Evolutionary conservation across 2,888 invertebrate genomes (phyloP), one percentile per base, ranked within the genome.

Genomic region (Colostygia pectinataria): DNA sequence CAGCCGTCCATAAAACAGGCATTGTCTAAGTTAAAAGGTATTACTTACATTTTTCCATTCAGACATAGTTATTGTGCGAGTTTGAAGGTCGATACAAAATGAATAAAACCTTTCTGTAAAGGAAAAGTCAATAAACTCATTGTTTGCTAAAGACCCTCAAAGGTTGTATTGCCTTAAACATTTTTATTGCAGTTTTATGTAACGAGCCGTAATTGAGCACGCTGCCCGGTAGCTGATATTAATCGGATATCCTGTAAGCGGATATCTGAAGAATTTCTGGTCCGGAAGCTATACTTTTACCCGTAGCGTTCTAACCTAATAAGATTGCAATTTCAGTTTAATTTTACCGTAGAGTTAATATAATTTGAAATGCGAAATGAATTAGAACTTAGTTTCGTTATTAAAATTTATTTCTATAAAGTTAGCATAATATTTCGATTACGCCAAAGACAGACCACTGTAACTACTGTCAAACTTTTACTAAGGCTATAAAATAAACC

Each of bases 221-320:
- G 12, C 24, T 13, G n/a, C 20, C 24, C 24, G 18, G 9, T 27
- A 2, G 37, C 25, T 24, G 13, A 40, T 32, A 42, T 20, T 28
- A 27, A 42, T 27, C 42, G 34, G 15, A 20, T 27, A 27, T n/a
- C n/a, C n/a, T n/a, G n/a, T 28, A 27, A 42, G 18, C 42, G 34
- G 15, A 20, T 27, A 27, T 33, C 33, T 27, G 1, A 7, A n/a
- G 39, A 9, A 28, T 38, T 29, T 33, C 25, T n/a, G 25, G 32
- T 15, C 12, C 20, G 15, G 15, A 25, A 28, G 10, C 18, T 20
- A n/a, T 29, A 18, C 6, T 32, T 38, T 27, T 27, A n/a, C 37
- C 10, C 27, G 15, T 4, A 5, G n/a, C 13, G n/a, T 13, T 36
- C 8, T 36, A n/a, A 36, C 24, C 24, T 18, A 34, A 4, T 18